phyloP scores from a whole-genome alignment of 2,113 vertebrate genomes.

The Myiopsitta monachus region DNA sequence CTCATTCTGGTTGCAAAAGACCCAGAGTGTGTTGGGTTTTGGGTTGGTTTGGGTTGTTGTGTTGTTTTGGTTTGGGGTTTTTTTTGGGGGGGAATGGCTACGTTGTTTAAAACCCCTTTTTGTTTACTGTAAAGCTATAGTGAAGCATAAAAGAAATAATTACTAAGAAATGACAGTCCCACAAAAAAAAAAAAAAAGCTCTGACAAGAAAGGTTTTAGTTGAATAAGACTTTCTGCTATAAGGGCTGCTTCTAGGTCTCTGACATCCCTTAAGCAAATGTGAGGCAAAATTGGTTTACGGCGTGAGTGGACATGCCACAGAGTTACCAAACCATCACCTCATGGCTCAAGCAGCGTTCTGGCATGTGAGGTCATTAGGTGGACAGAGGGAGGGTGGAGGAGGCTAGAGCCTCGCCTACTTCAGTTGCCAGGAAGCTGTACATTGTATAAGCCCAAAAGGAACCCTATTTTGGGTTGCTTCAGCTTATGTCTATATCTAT shows the following conservation, averaged over 20 bases:
- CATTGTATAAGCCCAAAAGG: background rate
- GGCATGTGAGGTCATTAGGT: background rate
- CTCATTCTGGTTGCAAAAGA: background rate
- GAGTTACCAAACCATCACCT: background rate
- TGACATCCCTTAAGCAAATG: background rate
- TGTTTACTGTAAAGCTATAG: background rate
- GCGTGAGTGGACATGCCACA: background rate
- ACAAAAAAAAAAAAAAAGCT: background rate
- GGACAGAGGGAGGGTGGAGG: background rate
- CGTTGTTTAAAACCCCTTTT: background rate
- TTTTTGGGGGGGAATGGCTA: background rate
- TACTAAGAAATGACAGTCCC: background rate
- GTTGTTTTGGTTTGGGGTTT: accelerated
- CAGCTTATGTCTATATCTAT: background rate
- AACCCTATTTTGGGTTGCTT: background rate
- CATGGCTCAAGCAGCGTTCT: background rate
- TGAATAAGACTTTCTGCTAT: background rate
- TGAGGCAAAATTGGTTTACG: background rate
- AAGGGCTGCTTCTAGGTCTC: background rate
- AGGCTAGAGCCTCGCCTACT: background rate
- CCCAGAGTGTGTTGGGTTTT: background rate
- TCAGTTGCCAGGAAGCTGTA: background rate
- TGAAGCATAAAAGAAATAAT: background rate
- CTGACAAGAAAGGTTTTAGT: background rate
- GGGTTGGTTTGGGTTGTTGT: background rate